Evolutionary conservation across 1,140 invertebrate species (phyloP).

Genomic region (Vanessa tameamea): DNA sequence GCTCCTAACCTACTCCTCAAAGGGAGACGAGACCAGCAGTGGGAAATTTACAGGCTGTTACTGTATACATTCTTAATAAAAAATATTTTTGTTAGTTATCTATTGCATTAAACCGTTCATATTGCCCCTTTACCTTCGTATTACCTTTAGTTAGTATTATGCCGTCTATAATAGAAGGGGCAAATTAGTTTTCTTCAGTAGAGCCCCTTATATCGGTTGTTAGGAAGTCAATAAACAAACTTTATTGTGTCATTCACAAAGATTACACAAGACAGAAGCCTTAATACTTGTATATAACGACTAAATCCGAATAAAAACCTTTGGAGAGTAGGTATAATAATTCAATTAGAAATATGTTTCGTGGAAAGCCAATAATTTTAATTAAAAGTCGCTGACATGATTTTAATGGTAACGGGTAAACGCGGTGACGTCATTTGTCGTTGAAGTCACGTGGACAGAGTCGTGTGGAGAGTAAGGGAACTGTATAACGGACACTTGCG

Average conservation of each 20-base stretch:
- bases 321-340: too few relatives aligned
- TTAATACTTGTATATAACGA: background rate
- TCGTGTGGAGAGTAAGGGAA: too few relatives aligned
- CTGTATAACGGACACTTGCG: too few relatives aligned
- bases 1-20: too few relatives aligned
- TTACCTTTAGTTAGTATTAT: conserved; percentile 28
- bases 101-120: conserved; percentile 18
- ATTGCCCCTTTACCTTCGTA: conserved; percentile 29
- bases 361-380: too few relatives aligned
- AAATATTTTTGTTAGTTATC: background rate
- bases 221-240: conserved; percentile 24
- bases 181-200: conserved; percentile 26
- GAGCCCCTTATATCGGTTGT: conserved; percentile 15
- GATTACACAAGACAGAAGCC: background rate
- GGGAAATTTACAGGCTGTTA: too few relatives aligned
- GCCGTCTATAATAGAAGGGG: conserved; percentile 23
- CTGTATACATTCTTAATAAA: background rate
- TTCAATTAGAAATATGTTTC: too few relatives aligned
- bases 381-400: too few relatives aligned
- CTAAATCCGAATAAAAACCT: background rate
- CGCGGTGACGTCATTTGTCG: too few relatives aligned
- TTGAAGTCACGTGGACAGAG: too few relatives aligned
- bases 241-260: conserved; percentile 2
- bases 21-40: too few relatives aligned
- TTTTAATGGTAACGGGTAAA: too few relatives aligned